Evolutionary conservation across 2,888 invertebrate species (phyloP), one percentile per base, ranked within the genome.

Genomic region (Scaptomyza cyrtandrae): DNA sequence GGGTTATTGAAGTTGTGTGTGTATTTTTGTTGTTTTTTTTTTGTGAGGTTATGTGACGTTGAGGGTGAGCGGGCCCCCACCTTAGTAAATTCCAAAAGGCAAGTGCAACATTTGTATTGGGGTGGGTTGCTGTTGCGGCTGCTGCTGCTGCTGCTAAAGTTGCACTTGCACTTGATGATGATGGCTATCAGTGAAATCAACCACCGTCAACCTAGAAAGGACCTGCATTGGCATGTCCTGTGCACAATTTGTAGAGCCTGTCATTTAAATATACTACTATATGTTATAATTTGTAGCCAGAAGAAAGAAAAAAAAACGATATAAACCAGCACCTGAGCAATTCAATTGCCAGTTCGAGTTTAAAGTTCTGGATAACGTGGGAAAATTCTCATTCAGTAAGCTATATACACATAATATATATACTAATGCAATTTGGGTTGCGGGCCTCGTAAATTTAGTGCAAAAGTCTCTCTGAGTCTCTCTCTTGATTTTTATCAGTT

Each of bases 371-470:
- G 74, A 52, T 52, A 87, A 65, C 84, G 84, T 85, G 84, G 89
- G 84, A 85, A 85, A 81, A 81, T 84, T 86, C 89, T 87, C 82
- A 82, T 69, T 86, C 74, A 63, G 35, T 46, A 53, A 65, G 69
- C 71, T 76, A 14, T 9, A 39, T 37, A 37, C 2, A 35, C 7
- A 35, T 4, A 35, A 3, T 37, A n/a, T n/a, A n/a, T n/a, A 37
- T 37, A 16, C 41, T 10, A 88, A 81, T 84, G 87, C 88, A 88
- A 84, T 88, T 84, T 88, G 71, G 88, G 64, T 62, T 71, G 79
- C 69, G 57, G 49, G 62, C 86, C 88, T 88, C 86, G 86, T 86
- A 83, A 88, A 88, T 88, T 88, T 80, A 83, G 88, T 88, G 88
- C 82, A 86, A 88, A 88, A 83, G 71, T 87, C n/a, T n/a, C n/a